Evolutionary conservation across 2,888 invertebrate species (phyloP).

Genomic region (Cremastobaeus sp.): DNA sequence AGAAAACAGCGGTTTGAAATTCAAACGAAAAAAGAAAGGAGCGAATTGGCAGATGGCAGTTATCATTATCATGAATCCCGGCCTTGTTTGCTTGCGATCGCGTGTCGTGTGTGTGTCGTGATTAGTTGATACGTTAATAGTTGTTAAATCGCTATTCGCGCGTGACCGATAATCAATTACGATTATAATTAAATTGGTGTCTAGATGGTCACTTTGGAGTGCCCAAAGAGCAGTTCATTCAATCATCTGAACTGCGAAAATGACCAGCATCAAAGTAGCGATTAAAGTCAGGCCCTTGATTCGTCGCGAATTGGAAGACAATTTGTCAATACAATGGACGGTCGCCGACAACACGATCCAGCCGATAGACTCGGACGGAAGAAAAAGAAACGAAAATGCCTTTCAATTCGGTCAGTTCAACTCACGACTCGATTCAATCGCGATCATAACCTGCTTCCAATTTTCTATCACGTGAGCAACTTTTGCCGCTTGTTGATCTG

Average conservation of each 20-base stretch:
- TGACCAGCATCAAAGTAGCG: conserved; percentile 87
- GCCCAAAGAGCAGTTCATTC: too few species aligned
- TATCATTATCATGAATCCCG: too few species aligned
- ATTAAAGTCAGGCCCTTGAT: conserved; percentile 86
- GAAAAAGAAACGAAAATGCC: conserved; percentile 72
- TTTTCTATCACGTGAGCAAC: too few species aligned
- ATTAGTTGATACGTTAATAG: too few species aligned
- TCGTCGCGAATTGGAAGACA: conserved; percentile 82
- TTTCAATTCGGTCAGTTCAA: conserved; percentile 72
- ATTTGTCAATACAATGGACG: conserved; percentile 82
- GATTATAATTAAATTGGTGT: too few species aligned
- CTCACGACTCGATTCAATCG: background rate
- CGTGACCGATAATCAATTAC: too few species aligned
- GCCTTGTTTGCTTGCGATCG: too few species aligned
- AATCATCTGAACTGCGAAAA: conserved; percentile 69
- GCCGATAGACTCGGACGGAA: conserved; percentile 80
- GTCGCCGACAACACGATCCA: conserved; percentile 82
- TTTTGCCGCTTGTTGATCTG: too few species aligned
- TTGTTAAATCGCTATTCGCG: too few species aligned
- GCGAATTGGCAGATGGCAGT: background rate
- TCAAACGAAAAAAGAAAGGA: background rate
- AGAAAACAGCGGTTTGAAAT: background rate
- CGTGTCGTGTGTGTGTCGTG: too few species aligned
- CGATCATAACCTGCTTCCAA: too few species aligned
- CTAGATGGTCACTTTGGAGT: too few species aligned